Percentiles rank a stretch among this genome's conserved stretches.
Conservation (phyloP, 2,113 vertebrate species). For the Oophaga pumilio region DNA sequence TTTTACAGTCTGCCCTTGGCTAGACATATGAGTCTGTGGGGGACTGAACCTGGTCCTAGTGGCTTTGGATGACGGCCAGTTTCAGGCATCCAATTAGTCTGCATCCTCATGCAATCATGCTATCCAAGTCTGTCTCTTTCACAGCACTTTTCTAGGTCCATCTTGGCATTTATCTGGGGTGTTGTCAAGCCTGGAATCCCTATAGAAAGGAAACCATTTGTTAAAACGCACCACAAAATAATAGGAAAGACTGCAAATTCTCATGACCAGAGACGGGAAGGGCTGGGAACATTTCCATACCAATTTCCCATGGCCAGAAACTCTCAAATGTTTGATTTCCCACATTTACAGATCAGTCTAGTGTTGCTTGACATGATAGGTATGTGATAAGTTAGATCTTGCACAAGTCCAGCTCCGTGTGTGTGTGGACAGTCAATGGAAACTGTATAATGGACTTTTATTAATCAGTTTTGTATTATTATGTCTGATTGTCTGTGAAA, state of each 20-base stretch:
- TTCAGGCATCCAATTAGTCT: slow-evolving; percentile 42
- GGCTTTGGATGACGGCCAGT: slow-evolving; percentile 38
- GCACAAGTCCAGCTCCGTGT: neutral
- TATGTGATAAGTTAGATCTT: slow-evolving; percentile 19
- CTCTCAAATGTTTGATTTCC: slow-evolving; percentile 25
- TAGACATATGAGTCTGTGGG: slow-evolving; percentile 36
- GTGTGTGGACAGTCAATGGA: neutral
- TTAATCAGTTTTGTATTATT: neutral
- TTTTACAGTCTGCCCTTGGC: slow-evolving; percentile 28
- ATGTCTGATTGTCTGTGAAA: neutral
- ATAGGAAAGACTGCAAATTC: slow-evolving; percentile 33
- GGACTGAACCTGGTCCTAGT: slow-evolving; percentile 20
- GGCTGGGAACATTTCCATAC: neutral
- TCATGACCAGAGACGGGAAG: slow-evolving; percentile 38
- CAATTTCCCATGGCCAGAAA: neutral
- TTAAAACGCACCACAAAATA: slow-evolving; percentile 45
- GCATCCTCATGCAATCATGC: slow-evolving; percentile 11
- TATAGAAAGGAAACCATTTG: slow-evolving; percentile 53
- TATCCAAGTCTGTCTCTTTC: slow-evolving; percentile 38
- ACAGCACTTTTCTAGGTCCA: slow-evolving; percentile 34
- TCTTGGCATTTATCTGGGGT: slow-evolving; percentile 42
- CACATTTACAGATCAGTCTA: slow-evolving; percentile 23
- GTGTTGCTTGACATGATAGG: neutral
- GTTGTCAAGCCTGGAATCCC: slow-evolving; percentile 45
- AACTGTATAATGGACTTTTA: neutral